Evolutionary conservation across 2,797 vertebrate genomes (phyloP).

Genomic region (Champsocephalus gunnari): DNA sequence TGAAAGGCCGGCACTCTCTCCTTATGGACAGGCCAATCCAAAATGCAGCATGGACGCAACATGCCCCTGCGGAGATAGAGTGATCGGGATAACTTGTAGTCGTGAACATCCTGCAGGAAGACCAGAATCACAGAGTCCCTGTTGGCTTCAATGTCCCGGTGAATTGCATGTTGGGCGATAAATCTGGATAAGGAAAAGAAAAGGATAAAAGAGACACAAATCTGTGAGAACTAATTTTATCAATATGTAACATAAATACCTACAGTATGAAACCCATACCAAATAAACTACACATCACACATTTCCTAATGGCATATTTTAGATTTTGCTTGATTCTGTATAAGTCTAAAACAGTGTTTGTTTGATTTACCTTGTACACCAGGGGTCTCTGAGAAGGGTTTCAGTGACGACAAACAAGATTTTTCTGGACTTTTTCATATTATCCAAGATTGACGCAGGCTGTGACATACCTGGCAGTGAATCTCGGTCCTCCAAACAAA

Average conservation of each 20-base stretch:
- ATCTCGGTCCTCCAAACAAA: constrained; percentile 93
- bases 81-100: constrained; percentile 89
- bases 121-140: constrained; percentile 93
- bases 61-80: constrained; percentile 93
- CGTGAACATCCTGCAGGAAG: constrained; percentile 93
- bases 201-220: not conserved
- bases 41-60: constrained; percentile 89
- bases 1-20: constrained; percentile 89
- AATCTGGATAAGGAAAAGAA: constrained; percentile 84
- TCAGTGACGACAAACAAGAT: constrained; percentile 93
- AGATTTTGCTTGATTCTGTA: not conserved
- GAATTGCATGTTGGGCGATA: constrained; percentile 91
- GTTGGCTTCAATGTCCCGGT: constrained; percentile 93
- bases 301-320: not conserved
- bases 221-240: not conserved
- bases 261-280: not conserved
- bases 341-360: not conserved
- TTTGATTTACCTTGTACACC: constrained; percentile 88
- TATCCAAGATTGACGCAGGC: constrained; percentile 88
- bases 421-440: constrained; percentile 91
- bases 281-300: not conserved
- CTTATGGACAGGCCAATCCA: constrained; percentile 92
- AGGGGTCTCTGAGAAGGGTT: constrained; percentile 89
- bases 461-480: constrained; percentile 85
- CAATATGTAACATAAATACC: not conserved